Evolutionary conservation across 92 coral and sea anemone genomes (phyloP).

Genomic region (Actinostola sp.): DNA sequence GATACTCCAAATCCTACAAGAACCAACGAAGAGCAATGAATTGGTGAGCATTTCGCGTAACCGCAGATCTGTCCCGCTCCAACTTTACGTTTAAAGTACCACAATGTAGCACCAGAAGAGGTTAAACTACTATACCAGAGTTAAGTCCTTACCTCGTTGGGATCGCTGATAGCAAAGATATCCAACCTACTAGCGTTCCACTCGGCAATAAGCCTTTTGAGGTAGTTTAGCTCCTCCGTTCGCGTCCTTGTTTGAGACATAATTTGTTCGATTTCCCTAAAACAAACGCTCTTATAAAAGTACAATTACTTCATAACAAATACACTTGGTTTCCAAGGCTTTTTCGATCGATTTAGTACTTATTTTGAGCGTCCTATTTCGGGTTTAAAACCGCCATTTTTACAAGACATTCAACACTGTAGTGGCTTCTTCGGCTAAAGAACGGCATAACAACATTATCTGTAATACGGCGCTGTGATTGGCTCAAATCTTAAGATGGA

Average conservation of each 20-base stretch:
- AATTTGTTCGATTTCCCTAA: slow-evolving; percentile 6
- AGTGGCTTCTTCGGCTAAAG: slow-evolving; percentile 54
- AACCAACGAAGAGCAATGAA: background rate
- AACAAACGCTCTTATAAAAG: background rate
- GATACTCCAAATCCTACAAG: slow-evolving; percentile 84
- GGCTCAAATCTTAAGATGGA: slow-evolving; percentile 53
- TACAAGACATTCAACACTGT: slow-evolving; percentile 44
- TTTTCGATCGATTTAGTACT: background rate
- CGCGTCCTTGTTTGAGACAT: slow-evolving; percentile 76
- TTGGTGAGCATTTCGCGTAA: slow-evolving; percentile 4
- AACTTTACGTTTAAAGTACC: slow-evolving; percentile 16
- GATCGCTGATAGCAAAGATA: slow-evolving; percentile 93
- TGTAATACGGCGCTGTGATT: slow-evolving; percentile 56
- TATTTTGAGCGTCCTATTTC: slow-evolving; percentile 20
- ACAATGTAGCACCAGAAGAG: slow-evolving; percentile 9
- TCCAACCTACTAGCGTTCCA: slow-evolving; percentile 99
- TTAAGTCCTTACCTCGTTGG: slow-evolving; percentile 75
- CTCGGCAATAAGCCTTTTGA: slow-evolving; percentile 77
- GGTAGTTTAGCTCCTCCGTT: slow-evolving; percentile 73
- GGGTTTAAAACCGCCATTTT: slow-evolving; percentile 38
- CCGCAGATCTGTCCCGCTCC: background rate
- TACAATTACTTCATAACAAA: slow-evolving; percentile 23
- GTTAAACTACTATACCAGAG: background rate
- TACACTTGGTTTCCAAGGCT: background rate
- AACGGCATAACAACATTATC: slow-evolving; percentile 76